Conservation (phyloP, 1,140 invertebrate genomes). For the Brachystomella parvula region DNA sequence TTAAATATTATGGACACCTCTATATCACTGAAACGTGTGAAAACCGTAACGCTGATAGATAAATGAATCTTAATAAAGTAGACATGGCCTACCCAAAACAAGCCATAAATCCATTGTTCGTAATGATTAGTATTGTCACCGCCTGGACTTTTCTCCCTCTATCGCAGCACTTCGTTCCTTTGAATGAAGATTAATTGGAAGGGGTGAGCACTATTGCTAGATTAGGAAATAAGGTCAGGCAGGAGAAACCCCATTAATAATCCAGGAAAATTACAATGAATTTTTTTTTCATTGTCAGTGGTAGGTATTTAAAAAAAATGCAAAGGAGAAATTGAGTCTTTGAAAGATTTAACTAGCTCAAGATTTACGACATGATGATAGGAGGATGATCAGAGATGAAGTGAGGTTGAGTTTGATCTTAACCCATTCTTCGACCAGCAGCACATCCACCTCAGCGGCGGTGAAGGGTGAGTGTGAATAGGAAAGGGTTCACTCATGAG, state of each 20-base stretch:
- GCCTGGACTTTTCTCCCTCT: not conserved
- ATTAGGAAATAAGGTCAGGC: not conserved
- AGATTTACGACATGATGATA: slow-evolving; percentile 21
- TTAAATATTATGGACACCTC: not conserved
- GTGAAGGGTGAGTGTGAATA: not conserved
- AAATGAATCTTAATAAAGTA: not conserved
- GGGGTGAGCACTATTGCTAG: not conserved
- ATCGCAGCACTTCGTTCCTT: not conserved
- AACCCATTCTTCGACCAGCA: not conserved
- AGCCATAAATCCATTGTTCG: too few relatives aligned
- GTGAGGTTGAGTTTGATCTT: slow-evolving; percentile 3
- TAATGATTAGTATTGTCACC: not conserved
- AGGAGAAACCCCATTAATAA: not conserved
- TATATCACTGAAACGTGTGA: not conserved
- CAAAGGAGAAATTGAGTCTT: not conserved
- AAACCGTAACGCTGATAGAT: not conserved
- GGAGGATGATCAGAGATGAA: slow-evolving; percentile 10
- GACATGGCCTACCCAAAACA: too few relatives aligned
- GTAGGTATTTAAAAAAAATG: too few relatives aligned
- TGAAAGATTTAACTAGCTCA: not conserved
- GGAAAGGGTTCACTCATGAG: not conserved
- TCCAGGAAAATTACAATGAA: not conserved
- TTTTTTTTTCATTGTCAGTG: not conserved
- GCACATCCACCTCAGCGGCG: too few relatives aligned
- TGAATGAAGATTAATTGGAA: slow-evolving; percentile 1